phyloP scores from a whole-genome alignment of 1,140 invertebrate species.

The Octopus sinensis region DNA sequence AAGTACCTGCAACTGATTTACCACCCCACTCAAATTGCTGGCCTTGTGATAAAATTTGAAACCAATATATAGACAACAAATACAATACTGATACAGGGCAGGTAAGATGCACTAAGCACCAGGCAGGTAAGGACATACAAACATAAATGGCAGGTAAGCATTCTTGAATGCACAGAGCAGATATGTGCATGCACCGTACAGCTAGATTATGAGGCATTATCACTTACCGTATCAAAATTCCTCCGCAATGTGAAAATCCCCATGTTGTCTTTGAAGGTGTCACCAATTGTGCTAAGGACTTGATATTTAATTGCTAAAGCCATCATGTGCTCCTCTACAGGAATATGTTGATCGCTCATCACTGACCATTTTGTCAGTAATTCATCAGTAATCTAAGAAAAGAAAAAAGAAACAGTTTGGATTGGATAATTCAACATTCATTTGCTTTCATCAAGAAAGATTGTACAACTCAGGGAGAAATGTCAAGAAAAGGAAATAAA shows the following conservation, averaged over 20 bases:
- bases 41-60: too few species aligned
- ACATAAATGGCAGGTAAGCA: too few species aligned
- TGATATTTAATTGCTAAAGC: conserved; percentile 39
- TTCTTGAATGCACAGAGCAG: neutral
- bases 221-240: conserved; percentile 43
- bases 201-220: conserved; percentile 1
- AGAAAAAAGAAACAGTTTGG: neutral
- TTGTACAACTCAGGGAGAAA: too few species aligned
- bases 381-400: conserved; percentile 36
- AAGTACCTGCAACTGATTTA: too few species aligned
- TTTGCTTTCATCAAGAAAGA: too few species aligned
- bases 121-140: too few species aligned
- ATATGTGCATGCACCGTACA: neutral
- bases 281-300: conserved; percentile 32
- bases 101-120: too few species aligned
- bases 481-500: too few species aligned
- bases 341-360: conserved; percentile 42
- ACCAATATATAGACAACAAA: too few species aligned
- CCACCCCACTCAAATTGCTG: too few species aligned
- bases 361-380: conserved; percentile 34
- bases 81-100: too few species aligned
- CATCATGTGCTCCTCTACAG: conserved; percentile 43
- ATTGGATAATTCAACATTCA: too few species aligned
- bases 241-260: conserved; percentile 35
- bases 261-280: conserved; percentile 39